These are phyloP conservation scores for Ormyrus pomaceus DNA, from an alignment of 2,888 invertebrate genomes.

Conservation along the genomic window DNA sequence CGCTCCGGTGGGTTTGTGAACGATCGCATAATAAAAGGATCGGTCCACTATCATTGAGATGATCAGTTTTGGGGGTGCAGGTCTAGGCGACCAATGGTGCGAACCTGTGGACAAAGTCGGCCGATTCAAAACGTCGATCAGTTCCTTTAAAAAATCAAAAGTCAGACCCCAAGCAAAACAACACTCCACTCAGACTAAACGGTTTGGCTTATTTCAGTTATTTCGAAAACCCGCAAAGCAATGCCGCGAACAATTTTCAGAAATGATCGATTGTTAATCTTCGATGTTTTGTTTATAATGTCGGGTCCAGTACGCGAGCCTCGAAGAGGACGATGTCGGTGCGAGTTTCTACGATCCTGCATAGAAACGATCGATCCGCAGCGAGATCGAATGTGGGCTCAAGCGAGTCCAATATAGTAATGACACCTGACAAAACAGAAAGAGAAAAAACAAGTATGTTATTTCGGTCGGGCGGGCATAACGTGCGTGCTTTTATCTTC, in stretches of 20 bases:
- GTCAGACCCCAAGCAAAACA: too few species aligned
- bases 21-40: conserved; percentile 37
- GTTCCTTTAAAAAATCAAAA: background rate
- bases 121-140: background rate
- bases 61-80: background rate
- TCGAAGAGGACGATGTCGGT: conserved; percentile 19
- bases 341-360: conserved; percentile 18
- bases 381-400: background rate
- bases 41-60: conserved; percentile 18
- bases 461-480: too few species aligned
- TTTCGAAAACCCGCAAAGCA: too few species aligned
- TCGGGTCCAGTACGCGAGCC: conserved; percentile 18
- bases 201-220: too few species aligned
- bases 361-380: conserved; percentile 29
- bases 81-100: background rate
- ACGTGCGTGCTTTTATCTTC: too few species aligned
- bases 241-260: too few species aligned
- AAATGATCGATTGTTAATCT: too few species aligned
- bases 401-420: background rate
- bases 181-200: too few species aligned
- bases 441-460: background rate
- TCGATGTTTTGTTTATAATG: background rate
- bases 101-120: conserved; percentile 22
- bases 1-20: background rate
- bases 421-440: conserved; percentile 14